A percentile compares a stretch with the other conserved stretches of the same genome.
These are phyloP conservation scores for Ethmia dodecea DNA, from an alignment of 2,888 invertebrate genomes.

Conservation along the genomic window DNA sequence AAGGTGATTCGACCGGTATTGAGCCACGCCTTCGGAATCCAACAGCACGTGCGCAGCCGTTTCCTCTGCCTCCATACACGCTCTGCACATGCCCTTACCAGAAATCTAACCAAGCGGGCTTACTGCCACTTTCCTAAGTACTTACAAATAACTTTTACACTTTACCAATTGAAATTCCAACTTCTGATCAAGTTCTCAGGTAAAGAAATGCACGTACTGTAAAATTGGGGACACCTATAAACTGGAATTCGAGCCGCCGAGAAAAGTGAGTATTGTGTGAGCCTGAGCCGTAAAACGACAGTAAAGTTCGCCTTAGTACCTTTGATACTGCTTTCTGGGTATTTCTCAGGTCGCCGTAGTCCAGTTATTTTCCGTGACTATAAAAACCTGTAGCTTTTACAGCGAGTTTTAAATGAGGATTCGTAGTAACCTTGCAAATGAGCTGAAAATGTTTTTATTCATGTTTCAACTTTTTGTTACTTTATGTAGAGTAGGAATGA, in stretches of 20 bases:
- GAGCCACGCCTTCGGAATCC: no score
- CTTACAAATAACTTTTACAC: no score
- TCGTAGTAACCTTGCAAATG: background rate
- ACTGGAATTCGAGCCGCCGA: constrained; percentile 4
- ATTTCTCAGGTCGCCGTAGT: background rate
- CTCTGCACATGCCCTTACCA: no score
- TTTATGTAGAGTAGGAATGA: no score
- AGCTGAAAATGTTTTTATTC: constrained; percentile 1
- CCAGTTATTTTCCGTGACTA: background rate
- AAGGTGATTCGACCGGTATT: no score
- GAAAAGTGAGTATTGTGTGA: constrained; percentile 5
- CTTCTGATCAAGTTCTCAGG: no score
- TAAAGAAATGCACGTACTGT: background rate
- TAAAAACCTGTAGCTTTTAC: no score
- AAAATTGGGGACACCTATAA: constrained; percentile 5
- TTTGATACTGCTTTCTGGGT: constrained; percentile 1
- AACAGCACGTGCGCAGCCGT: no score
- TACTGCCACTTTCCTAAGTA: no score
- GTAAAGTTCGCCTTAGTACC: constrained; percentile 8
- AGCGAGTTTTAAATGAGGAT: background rate
- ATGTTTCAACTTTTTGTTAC: background rate
- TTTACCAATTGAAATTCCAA: no score
- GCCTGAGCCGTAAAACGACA: constrained; percentile 6
- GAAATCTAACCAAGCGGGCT: no score
- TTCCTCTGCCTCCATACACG: no score